Evolutionary conservation across 2,797 vertebrate genomes (phyloP).

Genomic region (Danio jaintianensis): DNA sequence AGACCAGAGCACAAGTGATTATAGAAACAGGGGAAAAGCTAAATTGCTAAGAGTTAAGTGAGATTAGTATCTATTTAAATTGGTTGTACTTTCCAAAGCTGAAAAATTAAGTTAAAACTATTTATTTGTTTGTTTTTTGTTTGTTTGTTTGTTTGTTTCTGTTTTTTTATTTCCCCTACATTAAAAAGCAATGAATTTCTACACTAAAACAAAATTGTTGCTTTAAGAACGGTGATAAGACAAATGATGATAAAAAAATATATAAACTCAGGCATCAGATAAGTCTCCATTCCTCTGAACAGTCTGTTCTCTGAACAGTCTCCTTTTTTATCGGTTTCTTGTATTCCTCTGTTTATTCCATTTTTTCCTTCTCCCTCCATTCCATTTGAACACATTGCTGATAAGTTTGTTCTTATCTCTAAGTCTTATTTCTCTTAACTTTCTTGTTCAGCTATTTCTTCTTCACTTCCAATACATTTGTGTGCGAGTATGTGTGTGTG

Average conservation of each 20-base stretch:
- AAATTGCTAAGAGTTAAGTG: background rate
- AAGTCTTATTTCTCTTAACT: conserved; percentile 11
- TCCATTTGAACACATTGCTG: conserved; percentile 30
- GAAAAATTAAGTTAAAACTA: too few species aligned
- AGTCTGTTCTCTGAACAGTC: background rate
- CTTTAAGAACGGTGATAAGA: background rate
- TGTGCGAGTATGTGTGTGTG: conserved; percentile 10
- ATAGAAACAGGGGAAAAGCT: background rate
- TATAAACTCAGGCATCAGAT: conserved; percentile 5
- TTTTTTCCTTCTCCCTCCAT: background rate
- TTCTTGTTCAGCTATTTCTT: background rate
- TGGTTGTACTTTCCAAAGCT: too few species aligned
- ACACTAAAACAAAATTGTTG: background rate
- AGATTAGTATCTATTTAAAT: background rate
- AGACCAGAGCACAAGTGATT: too few species aligned
- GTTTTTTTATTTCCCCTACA: too few species aligned
- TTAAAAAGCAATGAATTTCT: background rate
- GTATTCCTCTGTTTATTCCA: background rate
- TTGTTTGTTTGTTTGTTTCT: too few species aligned
- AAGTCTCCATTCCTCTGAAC: background rate
- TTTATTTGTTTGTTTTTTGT: too few species aligned
- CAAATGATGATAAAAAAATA: background rate
- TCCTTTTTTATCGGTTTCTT: conserved; percentile 4
- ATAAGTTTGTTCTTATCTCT: conserved; percentile 11
- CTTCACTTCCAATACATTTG: background rate